These are phyloP conservation scores for Adelphocoris suturalis DNA, from an alignment of 2,888 invertebrate genomes.

Conservation along the genomic window DNA sequence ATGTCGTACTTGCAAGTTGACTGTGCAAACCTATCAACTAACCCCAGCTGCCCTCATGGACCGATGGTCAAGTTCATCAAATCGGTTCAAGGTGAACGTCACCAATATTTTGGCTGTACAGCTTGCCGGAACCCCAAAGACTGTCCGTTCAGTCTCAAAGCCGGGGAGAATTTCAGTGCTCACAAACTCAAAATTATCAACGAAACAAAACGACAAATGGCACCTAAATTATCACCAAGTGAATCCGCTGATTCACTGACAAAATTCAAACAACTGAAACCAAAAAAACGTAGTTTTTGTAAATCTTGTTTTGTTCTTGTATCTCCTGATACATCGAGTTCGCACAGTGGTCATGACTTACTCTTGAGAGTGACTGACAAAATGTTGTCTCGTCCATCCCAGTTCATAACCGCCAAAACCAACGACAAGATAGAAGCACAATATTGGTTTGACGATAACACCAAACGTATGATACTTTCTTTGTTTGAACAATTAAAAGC, in stretches of 20 bases:
- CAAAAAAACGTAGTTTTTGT: slow-evolving; percentile 83
- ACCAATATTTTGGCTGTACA: slow-evolving; percentile 89
- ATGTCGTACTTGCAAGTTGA: slow-evolving; percentile 80
- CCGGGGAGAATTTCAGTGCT: slow-evolving; percentile 80
- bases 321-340: slow-evolving; percentile 76
- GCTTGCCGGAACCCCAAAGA: slow-evolving; percentile 89
- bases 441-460: slow-evolving; percentile 88
- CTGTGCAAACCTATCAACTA: slow-evolving; percentile 81
- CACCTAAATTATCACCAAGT: slow-evolving; percentile 81
- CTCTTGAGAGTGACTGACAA: slow-evolving; percentile 81
- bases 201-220: slow-evolving; percentile 79
- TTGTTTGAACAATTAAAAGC: slow-evolving; percentile 80
- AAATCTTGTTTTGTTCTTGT: slow-evolving; percentile 83
- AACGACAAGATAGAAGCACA: slow-evolving; percentile 92
- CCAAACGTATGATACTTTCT: slow-evolving; percentile 83
- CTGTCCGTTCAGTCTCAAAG: slow-evolving; percentile 85
- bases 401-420: slow-evolving; percentile 84
- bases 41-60: slow-evolving; percentile 86
- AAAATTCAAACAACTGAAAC: slow-evolving; percentile 80
- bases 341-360: slow-evolving; percentile 82
- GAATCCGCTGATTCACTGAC: slow-evolving; percentile 81
- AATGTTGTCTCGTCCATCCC: slow-evolving; percentile 81
- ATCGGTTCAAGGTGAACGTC: slow-evolving; percentile 79
- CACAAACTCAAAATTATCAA: slow-evolving; percentile 80
- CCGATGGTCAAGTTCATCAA: slow-evolving; percentile 87